These are phyloP conservation scores for Seira ritae DNA, from an alignment of 2,888 invertebrate genomes.

Conservation along the genomic window DNA sequence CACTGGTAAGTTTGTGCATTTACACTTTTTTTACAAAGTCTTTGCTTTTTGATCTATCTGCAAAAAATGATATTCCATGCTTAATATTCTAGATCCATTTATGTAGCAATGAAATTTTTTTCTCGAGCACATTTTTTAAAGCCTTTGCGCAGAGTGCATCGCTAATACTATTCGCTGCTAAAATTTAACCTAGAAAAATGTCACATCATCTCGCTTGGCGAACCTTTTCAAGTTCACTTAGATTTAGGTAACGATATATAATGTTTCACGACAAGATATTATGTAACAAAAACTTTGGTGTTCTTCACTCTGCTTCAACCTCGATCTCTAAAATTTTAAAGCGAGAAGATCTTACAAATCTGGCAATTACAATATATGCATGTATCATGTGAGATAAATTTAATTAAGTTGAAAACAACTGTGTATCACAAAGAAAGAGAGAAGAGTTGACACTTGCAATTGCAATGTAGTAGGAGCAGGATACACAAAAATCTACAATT, in stretches of 20 bases:
- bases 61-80: no score
- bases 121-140: not conserved
- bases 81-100: no score
- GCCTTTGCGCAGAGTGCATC: no score
- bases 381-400: not conserved
- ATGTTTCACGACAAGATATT: not conserved
- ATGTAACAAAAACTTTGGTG: slow-evolving; percentile 5
- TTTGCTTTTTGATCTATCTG: no score
- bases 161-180: no score
- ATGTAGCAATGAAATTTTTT: no score
- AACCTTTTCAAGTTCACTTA: slow-evolving; percentile 14
- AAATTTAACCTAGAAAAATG: not conserved
- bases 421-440: no score
- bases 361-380: not conserved
- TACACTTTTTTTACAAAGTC: slow-evolving; percentile 5
- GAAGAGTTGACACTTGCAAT: no score
- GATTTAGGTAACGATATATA: slow-evolving; percentile 6
- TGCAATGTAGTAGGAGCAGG: no score
- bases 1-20: slow-evolving; percentile 44
- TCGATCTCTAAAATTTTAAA: slow-evolving; percentile 11
- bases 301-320: slow-evolving; percentile 5
- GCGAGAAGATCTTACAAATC: slow-evolving; percentile 16
- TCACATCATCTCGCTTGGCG: not conserved
- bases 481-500: not conserved
- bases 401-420: not conserved